Base-by-base conservation (phyloP, 2,797 vertebrate species). In the Dallia pectoralis region DNA sequence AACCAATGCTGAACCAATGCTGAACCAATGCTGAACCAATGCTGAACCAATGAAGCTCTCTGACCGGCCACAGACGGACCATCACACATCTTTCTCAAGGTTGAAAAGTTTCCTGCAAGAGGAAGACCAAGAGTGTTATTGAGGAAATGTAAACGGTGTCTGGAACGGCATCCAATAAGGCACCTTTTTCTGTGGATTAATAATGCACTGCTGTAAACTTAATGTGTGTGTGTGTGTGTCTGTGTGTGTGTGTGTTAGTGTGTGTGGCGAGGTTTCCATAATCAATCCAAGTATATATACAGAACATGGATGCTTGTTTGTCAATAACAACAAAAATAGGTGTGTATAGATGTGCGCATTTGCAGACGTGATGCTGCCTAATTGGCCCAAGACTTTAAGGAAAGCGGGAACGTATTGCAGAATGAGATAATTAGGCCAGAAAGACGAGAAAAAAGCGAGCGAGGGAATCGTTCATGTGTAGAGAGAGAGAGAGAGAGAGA, bases 21-120 rank as follows among this genome's bases (percentile, higher is more conserved):
- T 69, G 84, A 78, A 84, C 81, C 81, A 59, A 83, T 80, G 78
- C n/a, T n/a, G n/a, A n/a, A n/a, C n/a, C n/a, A n/a, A n/a, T n/a
- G 62, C 76, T 69, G 84, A 78, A 84, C 81, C 81, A 59, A 83
- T 80, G 78, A 61, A 19, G 30, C 68, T 81, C 65, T 81, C 81
- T 67, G 40, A 67, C 73, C 30, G 44, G 19, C 1, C 81, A 74
- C 87, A 83, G 3, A 36, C 33, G 3, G 33, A 36, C 33, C 33
- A 36, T 36, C 33, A 36, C 8, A 8, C 33, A 36, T 36, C 33
- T 36, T 3, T 36, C 33, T 36, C 33, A 36, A 36, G 33, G 33
- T 36, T 36, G 33, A 40, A 40, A 40, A 3, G 36, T 40, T 40
- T 40, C 36, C 36, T 40, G 36, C 36, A 40, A 40, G 36, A n/a